Percentiles rank a stretch among this genome's conserved stretches.
Conservation (phyloP, 1,140 invertebrate genomes). For the Holotrichia oblita region DNA sequence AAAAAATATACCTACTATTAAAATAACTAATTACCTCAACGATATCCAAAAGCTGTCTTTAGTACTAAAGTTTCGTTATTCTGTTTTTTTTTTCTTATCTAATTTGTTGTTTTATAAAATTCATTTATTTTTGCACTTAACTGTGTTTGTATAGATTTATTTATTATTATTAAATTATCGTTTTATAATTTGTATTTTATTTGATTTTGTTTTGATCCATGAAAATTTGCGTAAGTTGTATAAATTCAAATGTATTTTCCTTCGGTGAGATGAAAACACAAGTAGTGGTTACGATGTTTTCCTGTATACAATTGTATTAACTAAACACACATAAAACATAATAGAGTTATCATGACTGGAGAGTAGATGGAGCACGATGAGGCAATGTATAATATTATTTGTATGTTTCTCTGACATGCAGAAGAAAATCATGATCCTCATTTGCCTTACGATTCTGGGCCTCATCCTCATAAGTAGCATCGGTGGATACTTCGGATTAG, state of each 20-base stretch:
- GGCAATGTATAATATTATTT: slow-evolving; percentile 24
- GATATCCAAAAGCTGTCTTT: background rate
- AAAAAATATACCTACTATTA: background rate
- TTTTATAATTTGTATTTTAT: slow-evolving; percentile 40
- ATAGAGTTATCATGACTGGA: slow-evolving; percentile 39
- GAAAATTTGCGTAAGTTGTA: background rate
- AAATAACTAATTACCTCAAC: background rate
- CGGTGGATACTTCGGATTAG: slow-evolving; percentile 58
- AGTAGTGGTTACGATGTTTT: background rate
- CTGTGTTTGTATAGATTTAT: slow-evolving; percentile 37
- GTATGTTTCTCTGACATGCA: slow-evolving; percentile 69
- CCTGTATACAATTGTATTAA: slow-evolving; percentile 15
- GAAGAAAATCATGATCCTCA: slow-evolving; percentile 99
- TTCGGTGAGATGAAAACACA: background rate
- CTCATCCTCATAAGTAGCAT: slow-evolving; percentile 70
- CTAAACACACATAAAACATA: slow-evolving; percentile 6
- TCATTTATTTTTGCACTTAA: slow-evolving; percentile 32
- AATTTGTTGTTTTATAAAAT: slow-evolving; percentile 20
- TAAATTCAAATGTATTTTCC: background rate
- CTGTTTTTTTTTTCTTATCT: slow-evolving; percentile 25
- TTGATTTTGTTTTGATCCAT: slow-evolving; percentile 21
- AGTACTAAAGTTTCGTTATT: slow-evolving; percentile 2
- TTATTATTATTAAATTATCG: slow-evolving; percentile 40
- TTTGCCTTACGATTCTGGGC: slow-evolving; percentile 91
- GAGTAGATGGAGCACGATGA: slow-evolving; percentile 22